Evolutionary conservation across 2,888 invertebrate species (phyloP), one percentile per base, ranked within the genome.

Genomic region (Julus scanicus): DNA sequence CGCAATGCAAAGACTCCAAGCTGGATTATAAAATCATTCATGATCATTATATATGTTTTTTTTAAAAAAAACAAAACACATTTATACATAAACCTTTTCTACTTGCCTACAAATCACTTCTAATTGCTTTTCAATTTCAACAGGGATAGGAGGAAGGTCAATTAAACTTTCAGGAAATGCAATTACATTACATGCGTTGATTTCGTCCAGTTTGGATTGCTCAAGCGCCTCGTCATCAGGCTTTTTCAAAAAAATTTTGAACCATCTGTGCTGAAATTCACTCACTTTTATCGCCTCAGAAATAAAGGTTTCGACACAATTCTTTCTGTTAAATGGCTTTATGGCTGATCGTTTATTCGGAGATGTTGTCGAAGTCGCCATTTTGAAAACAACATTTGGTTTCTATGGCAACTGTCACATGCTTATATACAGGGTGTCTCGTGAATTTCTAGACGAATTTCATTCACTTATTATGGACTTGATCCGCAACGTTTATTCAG

Each of bases 201-300:
- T 4, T 80, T 80, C 37, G 11, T 80, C 37, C 37, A 29, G 37
- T 39, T 37, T 80, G 4, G 37, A 11, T 11, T 0, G 37, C 15
- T 63, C 80, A 29, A 71, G 2, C n/a, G 6, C 80, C 15, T 57
- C 87, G 17, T 85, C 13, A 5, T 85, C 48, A 15, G 48, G 3
- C 85, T 44, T 13, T 44, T 85, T 85, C 2, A 20, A 8, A 53
- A 53, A 37, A 29, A 13, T 63, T n/a, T 85, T 85, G 11, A 44
- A n/a, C 87, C 87, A 87, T 8, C 39, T 80, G 9, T 87, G 20
- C 17, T 48, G 39, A 71, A 87, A 87, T 40, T 87, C 87, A 6
- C 15, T 5, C 17, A 87, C 87, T 87, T 87, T 87, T 17, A 87
- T 44, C 44, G 87, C 17, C 6, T 87, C 80, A 40, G 87, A 87